Percentiles rank a stretch among this genome's conserved stretches.
Conservation (phyloP, 2,797 vertebrate species). For the Onychomys arenicola region DNA sequence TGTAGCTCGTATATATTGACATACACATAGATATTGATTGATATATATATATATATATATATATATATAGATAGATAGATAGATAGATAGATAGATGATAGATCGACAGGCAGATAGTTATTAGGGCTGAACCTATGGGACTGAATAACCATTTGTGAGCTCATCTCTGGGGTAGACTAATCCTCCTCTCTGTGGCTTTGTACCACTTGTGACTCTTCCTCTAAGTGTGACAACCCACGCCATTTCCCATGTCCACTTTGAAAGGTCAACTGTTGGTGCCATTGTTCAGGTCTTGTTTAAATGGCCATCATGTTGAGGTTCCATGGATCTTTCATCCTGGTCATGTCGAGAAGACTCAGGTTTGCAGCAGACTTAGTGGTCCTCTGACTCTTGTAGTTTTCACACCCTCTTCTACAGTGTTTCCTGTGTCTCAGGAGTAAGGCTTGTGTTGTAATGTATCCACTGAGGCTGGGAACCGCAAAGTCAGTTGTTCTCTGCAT, state of each 20-base stretch:
- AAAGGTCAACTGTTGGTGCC: not conserved
- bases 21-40: not conserved
- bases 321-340: not conserved
- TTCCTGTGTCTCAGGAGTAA: not conserved
- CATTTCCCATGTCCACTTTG: not conserved
- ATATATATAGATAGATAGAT: not conserved
- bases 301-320: not conserved
- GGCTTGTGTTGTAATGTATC: not conserved
- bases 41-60: too few species aligned
- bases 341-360: too few species aligned
- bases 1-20: not conserved
- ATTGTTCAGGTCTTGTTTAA: not conserved
- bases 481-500: not conserved
- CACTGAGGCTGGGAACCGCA: too few species aligned
- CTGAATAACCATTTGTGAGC: not conserved
- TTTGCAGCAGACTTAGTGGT: not conserved
- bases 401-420: not conserved
- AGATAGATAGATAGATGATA: not conserved
- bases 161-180: not conserved
- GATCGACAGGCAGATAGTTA: not conserved
- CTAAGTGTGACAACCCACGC: not conserved
- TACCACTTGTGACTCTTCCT: too few species aligned
- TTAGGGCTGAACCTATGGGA: not conserved
- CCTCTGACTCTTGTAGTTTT: not conserved
- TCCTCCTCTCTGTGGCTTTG: not conserved